Evolutionary conservation across 2,888 invertebrate genomes (phyloP).

Genomic region (Cheilosia scutellata): DNA sequence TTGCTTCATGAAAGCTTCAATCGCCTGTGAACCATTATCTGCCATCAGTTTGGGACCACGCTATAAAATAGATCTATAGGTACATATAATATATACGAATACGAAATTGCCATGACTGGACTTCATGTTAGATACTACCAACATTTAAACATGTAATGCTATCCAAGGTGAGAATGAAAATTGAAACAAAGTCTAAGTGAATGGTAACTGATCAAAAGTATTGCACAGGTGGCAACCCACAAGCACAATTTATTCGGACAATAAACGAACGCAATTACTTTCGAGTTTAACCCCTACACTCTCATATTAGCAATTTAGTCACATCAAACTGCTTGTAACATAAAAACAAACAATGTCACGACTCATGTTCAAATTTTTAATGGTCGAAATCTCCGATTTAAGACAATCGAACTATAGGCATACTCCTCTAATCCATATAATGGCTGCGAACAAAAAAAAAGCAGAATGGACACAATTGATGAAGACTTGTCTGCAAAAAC

Average conservation of each 20-base stretch:
- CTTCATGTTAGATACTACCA: too few relatives aligned
- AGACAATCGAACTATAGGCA: constrained; percentile 17
- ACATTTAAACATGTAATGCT: too few relatives aligned
- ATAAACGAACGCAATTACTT: not conserved
- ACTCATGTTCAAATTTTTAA: constrained; percentile 17
- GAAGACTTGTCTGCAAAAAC: constrained; percentile 24
- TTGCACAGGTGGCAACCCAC: not conserved
- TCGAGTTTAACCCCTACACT: constrained; percentile 1
- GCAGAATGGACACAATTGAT: constrained; percentile 38
- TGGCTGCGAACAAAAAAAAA: constrained; percentile 7
- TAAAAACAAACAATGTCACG: constrained; percentile 35
- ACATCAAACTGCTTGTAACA: not conserved
- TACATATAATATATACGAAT: too few relatives aligned
- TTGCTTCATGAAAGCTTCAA: not conserved
- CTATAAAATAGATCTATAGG: not conserved
- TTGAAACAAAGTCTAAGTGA: not conserved
- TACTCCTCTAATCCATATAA: constrained; percentile 42
- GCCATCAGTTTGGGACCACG: not conserved
- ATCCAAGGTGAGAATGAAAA: not conserved
- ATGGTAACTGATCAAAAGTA: not conserved
- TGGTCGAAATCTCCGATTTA: constrained; percentile 14
- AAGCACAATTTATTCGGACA: not conserved
- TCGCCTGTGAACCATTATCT: not conserved
- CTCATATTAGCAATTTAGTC: constrained; percentile 7
- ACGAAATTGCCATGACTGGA: too few relatives aligned